Percentiles rank a stretch among this genome's conserved stretches.
Evolutionary conservation across 2,113 vertebrate species (phyloP).

Genomic region (Cololabis saira): DNA sequence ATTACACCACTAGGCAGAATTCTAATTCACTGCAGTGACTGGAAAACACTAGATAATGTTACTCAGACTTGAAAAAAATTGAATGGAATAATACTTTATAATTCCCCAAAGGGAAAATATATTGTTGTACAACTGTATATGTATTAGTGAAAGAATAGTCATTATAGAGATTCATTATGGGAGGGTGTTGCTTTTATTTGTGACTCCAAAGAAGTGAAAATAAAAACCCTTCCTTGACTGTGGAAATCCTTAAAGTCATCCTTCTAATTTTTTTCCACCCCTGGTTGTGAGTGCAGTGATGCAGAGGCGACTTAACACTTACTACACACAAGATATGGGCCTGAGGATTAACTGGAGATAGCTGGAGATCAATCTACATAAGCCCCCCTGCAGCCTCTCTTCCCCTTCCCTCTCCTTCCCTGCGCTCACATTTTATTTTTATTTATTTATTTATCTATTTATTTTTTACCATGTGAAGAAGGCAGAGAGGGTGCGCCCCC

Average conservation of each 20-base stretch:
- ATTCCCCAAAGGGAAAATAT: too few relatives aligned
- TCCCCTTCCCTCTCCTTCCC: conserved; percentile 50
- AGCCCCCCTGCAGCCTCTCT: conserved; percentile 52
- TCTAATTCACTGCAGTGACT: too few relatives aligned
- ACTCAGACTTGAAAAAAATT: too few relatives aligned
- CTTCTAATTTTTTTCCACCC: conserved; percentile 39
- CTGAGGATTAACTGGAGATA: conserved; percentile 72
- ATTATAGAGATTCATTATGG: too few relatives aligned
- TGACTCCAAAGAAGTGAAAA: conserved; percentile 1
- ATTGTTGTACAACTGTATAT: too few relatives aligned
- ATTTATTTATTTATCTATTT: conserved; percentile 10
- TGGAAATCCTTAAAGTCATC: conserved; percentile 57
- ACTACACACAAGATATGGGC: conserved; percentile 63
- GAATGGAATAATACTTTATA: too few relatives aligned
- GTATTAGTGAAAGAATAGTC: too few relatives aligned
- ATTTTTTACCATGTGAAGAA: conserved; percentile 21
- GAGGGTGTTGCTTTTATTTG: not conserved
- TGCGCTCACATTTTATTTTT: conserved; percentile 9
- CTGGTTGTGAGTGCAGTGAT: conserved; percentile 51
- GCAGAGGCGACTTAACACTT: conserved; percentile 60
- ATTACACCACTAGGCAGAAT: too few relatives aligned
- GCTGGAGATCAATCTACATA: conserved; percentile 76
- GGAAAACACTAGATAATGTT: too few relatives aligned
- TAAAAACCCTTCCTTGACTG: conserved; percentile 15
- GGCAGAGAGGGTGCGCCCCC: conserved; percentile 54